phyloP scores from a whole-genome alignment of 1,140 invertebrate genomes.

The Stegodyphus mimosarum region DNA sequence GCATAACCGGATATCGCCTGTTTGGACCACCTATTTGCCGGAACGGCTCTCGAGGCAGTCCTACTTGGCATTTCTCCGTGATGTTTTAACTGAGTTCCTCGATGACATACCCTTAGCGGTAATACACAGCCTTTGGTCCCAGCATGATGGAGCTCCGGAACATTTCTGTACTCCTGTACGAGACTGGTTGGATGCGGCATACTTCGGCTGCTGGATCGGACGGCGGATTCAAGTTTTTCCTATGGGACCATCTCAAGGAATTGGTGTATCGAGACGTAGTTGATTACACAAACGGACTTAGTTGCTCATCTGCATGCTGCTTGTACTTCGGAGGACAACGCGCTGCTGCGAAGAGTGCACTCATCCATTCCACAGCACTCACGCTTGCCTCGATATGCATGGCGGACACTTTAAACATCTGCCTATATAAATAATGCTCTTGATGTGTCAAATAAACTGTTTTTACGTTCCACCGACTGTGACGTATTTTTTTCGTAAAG shows the following conservation, averaged over 20 bases:
- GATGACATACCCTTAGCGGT: slow-evolving; percentile 39
- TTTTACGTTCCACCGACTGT: neutral
- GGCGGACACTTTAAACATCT: neutral
- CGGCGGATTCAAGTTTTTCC: neutral
- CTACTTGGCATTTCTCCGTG: slow-evolving; percentile 65
- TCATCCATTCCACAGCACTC: neutral
- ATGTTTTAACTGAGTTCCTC: slow-evolving; percentile 52
- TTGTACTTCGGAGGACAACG: neutral
- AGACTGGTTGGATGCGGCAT: neutral
- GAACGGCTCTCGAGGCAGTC: slow-evolving; percentile 61
- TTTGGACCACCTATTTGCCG: slow-evolving; percentile 66
- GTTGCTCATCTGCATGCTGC: neutral
- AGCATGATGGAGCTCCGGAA: slow-evolving; percentile 65
- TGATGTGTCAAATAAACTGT: neutral
- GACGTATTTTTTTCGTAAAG: neutral
- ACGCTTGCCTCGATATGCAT: neutral
- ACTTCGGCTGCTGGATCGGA: neutral
- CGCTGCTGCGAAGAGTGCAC: neutral
- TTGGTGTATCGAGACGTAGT: neutral
- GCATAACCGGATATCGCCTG: slow-evolving; percentile 66
- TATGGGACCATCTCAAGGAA: neutral
- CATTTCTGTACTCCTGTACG: slow-evolving; percentile 40
- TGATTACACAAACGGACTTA: neutral
- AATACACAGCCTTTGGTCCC: slow-evolving; percentile 64
- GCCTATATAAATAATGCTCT: neutral